Percentiles rank a stretch among this genome's conserved stretches.
Conservation (phyloP, 2,797 vertebrate genomes). For the Pampus argenteus region DNA sequence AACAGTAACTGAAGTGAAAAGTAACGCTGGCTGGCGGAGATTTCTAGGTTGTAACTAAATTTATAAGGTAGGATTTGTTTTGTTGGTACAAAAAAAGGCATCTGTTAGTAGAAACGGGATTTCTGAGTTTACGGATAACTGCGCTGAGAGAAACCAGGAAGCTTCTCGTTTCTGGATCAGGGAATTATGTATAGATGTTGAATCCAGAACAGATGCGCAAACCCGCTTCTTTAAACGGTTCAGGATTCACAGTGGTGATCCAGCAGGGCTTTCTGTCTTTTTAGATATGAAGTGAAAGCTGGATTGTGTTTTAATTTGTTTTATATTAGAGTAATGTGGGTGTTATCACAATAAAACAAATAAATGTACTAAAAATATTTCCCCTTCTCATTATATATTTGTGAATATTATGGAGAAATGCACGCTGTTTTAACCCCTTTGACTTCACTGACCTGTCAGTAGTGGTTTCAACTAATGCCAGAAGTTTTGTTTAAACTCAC, state of each 20-base stretch:
- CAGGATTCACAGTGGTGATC: not conserved
- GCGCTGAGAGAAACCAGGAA: slow-evolving; percentile 29
- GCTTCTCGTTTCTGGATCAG: slow-evolving; percentile 5
- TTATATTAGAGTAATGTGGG: not conserved
- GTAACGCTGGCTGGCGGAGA: slow-evolving; percentile 2
- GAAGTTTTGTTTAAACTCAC: not conserved
- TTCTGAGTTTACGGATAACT: slow-evolving; percentile 1
- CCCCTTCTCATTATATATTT: not conserved
- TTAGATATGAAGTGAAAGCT: not conserved
- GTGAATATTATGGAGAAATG: not conserved
- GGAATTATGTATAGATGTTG: not conserved
- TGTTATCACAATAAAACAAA: not conserved
- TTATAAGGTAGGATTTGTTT: not conserved
- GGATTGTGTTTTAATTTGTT: not conserved
- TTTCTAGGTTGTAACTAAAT: not conserved
- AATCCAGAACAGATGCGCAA: not conserved
- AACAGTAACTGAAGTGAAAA: slow-evolving; percentile 44
- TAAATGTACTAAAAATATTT: not conserved
- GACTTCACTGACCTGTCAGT: not conserved
- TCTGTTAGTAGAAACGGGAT: not conserved
- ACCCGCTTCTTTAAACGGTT: not conserved
- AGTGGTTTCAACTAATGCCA: slow-evolving; percentile 4
- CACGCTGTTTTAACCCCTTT: not conserved
- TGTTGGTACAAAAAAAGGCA: not conserved
- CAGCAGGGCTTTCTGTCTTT: not conserved